phyloP scores from a whole-genome alignment of 2,797 vertebrate species.

The Clarias fuscus region DNA sequence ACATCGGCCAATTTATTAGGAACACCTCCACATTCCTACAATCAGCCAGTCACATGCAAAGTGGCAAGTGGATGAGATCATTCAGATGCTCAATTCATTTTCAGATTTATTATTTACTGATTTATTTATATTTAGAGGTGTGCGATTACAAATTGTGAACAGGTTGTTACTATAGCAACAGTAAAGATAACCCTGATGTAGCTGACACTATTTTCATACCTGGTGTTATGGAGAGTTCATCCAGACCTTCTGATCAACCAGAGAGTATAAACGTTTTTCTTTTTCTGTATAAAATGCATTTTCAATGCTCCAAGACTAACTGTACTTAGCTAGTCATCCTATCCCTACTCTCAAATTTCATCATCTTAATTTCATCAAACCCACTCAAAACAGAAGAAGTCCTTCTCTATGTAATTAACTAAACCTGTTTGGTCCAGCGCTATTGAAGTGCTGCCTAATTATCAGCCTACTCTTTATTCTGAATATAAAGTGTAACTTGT shows the following conservation, averaged over 20 bases:
- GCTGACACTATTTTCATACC: background rate
- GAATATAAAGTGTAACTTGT: background rate
- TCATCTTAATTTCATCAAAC: background rate
- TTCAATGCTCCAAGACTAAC: background rate
- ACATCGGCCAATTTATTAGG: no score
- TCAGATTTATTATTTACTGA: background rate
- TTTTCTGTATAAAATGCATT: no score
- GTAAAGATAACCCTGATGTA: background rate
- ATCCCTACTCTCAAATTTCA: background rate
- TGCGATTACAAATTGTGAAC: no score
- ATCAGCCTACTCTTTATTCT: background rate
- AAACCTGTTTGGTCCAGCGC: background rate
- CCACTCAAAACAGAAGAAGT: background rate
- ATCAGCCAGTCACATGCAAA: no score
- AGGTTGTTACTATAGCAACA: background rate
- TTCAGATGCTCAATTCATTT: background rate
- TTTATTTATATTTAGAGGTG: no score
- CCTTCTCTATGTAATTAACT: constrained; percentile 4
- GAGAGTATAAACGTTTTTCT: background rate
- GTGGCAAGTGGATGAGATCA: no score
- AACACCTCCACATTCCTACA: no score
- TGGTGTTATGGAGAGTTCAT: background rate
- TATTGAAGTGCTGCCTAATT: constrained; percentile 11
- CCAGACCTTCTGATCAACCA: background rate
- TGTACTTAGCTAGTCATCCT: no score